These are phyloP conservation scores for Anser cygnoides DNA, from an alignment of 2,113 vertebrate species.

Conservation along the genomic window DNA sequence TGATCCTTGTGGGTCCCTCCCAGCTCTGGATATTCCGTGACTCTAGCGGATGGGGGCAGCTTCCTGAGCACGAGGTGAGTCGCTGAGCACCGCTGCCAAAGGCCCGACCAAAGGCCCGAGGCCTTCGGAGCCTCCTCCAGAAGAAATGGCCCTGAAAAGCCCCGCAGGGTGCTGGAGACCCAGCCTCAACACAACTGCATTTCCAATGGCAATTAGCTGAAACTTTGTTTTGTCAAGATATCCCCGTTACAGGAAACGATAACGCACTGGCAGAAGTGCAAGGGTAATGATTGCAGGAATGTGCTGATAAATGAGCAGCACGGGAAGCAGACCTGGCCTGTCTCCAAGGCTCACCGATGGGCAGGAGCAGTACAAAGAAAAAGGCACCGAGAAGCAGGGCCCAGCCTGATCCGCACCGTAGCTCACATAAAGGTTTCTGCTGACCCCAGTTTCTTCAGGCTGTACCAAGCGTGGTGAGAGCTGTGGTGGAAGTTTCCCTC, in stretches of 20 bases:
- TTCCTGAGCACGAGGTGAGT: not conserved
- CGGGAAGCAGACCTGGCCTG: conserved; percentile 21
- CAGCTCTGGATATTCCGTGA: too few species aligned
- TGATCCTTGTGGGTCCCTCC: too few species aligned
- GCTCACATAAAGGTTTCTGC: not conserved
- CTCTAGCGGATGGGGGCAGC: not conserved
- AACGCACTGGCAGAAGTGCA: not conserved
- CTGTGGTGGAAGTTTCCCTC: not conserved
- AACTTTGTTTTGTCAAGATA: conserved; percentile 7
- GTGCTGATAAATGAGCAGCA: conserved; percentile 25
- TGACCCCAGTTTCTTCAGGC: not conserved
- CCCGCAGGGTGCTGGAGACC: not conserved
- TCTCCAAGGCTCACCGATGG: not conserved
- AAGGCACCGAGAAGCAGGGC: not conserved
- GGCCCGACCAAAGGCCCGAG: not conserved
- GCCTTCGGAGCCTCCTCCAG: not conserved
- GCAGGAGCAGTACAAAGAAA: not conserved
- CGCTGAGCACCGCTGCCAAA: not conserved
- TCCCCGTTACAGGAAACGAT: conserved; percentile 34
- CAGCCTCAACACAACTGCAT: not conserved
- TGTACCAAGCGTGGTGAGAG: not conserved
- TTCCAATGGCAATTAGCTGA: conserved; percentile 7
- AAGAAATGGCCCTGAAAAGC: not conserved
- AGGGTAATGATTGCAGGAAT: conserved; percentile 30
- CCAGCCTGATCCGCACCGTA: not conserved